phyloP scores from a whole-genome alignment of 2,888 invertebrate genomes.

The Perizoma affinitatum region DNA sequence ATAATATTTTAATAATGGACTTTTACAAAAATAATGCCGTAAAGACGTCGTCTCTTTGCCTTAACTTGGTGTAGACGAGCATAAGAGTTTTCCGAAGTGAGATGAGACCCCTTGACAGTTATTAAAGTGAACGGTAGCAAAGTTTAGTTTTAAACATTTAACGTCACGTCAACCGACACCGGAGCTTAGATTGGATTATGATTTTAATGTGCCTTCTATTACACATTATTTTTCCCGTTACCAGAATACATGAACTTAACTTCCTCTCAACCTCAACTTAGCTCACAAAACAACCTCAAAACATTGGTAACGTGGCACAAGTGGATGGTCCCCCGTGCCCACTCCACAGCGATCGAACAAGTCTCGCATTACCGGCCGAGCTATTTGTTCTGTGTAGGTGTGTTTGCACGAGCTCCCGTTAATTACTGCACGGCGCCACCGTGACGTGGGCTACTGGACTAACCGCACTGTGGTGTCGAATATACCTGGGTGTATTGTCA shows the following conservation, averaged over 20 bases:
- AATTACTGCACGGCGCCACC: slow-evolving; percentile 5
- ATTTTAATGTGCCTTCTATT: no score
- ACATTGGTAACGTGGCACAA: not conserved
- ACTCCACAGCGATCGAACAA: slow-evolving; percentile 11
- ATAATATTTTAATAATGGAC: no score
- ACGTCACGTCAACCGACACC: no score
- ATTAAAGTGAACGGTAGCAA: no score
- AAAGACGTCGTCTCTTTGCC: no score
- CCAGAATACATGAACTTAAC: not conserved
- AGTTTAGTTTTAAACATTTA: no score
- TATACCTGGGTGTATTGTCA: not conserved
- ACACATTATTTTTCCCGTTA: no score
- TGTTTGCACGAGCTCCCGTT: slow-evolving; percentile 4
- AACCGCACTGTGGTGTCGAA: not conserved
- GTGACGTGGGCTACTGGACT: slow-evolving; percentile 3
- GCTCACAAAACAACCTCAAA: not conserved
- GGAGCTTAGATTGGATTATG: no score
- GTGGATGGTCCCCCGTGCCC: slow-evolving; percentile 1
- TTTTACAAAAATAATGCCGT: no score
- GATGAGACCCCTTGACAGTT: no score
- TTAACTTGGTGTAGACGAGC: no score
- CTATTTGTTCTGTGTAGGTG: slow-evolving; percentile 2
- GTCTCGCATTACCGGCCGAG: slow-evolving; percentile 2
- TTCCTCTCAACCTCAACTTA: not conserved
- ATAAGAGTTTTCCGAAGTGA: no score